Base-by-base conservation (phyloP, 1,140 invertebrate genomes). In the Aphaenogaster ashmeadi region DNA sequence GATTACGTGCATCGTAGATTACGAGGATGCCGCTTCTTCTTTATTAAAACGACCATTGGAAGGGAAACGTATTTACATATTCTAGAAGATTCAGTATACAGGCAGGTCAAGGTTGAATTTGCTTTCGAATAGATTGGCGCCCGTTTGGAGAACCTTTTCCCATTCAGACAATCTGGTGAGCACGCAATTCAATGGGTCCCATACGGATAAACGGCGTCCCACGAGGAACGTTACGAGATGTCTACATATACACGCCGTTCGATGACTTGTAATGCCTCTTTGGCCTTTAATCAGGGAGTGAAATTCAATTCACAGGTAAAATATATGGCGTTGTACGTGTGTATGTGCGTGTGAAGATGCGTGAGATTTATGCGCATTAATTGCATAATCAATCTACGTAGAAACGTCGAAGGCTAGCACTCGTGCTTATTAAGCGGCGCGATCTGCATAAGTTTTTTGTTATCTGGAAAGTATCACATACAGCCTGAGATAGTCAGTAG, bases 181-280 rank as follows among this genome's bases (percentile, higher is more conserved):
- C 50, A 56, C 41, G 60, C 71, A 21, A 67, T 81, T 89, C 81
- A 87, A 90, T 79, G 54, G 60, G 64, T 21, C 18, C 36, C 9
- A 44, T 56, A 9, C 33, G 27, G 52, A 67, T 60, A n/a, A 74
- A 80, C 7, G 15, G 5, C n/a, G 18, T 54, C 9, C 52, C 52
- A 47, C 38, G 54, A 78, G 72, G 47, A 33, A 58, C 47, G 8
- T 54, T 27, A 54, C 27, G 38, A 33, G 21, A 58, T 2, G 41
- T 33, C 44, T 7, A 67, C 41, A 1, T 27, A 6, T 27, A 62
- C 15, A 79, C 44, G 54, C 15, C 54, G 38, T 15, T 58, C 87
- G 81, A 58, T 33, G 77, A 86, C 38, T 64, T 75, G 21, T 77
- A 77, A 89, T 67, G 7, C 9, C 6, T 3, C 52, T 27, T 44